Evolutionary conservation across 2,888 invertebrate genomes (phyloP).

Genomic region (Torymus texanus): DNA sequence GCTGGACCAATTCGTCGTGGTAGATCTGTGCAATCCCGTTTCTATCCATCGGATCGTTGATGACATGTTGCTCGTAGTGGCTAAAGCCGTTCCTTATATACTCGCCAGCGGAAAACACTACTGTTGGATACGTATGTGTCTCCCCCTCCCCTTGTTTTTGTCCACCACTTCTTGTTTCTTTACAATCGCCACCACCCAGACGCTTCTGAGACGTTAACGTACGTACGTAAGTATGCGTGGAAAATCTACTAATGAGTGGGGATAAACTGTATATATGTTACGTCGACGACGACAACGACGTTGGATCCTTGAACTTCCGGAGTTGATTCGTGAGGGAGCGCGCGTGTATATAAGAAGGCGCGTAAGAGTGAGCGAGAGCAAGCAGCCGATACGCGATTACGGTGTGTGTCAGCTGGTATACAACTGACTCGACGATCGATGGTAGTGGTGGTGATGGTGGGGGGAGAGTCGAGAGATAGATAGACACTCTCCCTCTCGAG

Average conservation of each 20-base stretch:
- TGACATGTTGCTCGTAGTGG: conserved; percentile 58
- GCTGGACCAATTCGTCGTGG: conserved; percentile 48
- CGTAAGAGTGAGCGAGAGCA: too few relatives aligned
- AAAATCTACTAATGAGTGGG: too few relatives aligned
- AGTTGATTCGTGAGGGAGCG: not conserved
- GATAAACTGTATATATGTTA: too few relatives aligned
- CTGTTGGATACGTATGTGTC: too few relatives aligned
- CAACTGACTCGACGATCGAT: not conserved
- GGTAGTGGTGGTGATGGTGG: not conserved
- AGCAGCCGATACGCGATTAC: too few relatives aligned
- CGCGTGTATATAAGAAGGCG: too few relatives aligned
- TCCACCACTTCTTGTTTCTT: too few relatives aligned
- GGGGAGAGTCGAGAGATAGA: not conserved
- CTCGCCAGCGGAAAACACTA: conserved; percentile 4
- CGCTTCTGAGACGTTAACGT: too few relatives aligned
- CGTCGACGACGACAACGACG: too few relatives aligned
- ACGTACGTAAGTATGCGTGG: too few relatives aligned
- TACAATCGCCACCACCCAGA: too few relatives aligned
- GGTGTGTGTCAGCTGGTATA: conserved; percentile 16
- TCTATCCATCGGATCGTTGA: conserved; percentile 66
- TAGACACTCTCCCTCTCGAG: conserved; percentile 7
- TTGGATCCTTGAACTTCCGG: conserved; percentile 25
- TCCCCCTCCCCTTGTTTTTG: too few relatives aligned
- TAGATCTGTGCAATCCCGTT: conserved; percentile 58
- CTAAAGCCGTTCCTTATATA: conserved; percentile 46